phyloP scores from a whole-genome alignment of 2,113 vertebrate species.

The Castor canadensis region DNA sequence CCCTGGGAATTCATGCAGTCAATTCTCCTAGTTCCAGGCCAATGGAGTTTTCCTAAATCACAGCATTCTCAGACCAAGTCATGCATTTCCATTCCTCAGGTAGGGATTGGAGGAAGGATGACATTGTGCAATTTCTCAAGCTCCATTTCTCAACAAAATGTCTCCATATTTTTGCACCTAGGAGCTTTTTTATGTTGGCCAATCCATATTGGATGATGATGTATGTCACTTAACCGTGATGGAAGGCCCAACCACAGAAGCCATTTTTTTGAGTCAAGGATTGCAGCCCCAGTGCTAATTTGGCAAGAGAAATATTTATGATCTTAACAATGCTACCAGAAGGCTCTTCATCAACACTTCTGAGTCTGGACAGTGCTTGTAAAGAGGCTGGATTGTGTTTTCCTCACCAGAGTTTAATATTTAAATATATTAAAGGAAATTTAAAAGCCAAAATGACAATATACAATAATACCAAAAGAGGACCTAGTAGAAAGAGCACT shows the following conservation, averaged over 20 bases:
- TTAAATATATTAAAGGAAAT: slow-evolving; percentile 30
- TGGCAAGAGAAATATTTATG: slow-evolving; percentile 67
- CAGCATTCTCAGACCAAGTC: slow-evolving; percentile 2
- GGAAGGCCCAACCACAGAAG: slow-evolving; percentile 37
- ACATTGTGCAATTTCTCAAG: slow-evolving; percentile 58
- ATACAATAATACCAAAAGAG: background rate
- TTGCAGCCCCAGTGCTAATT: slow-evolving; percentile 58
- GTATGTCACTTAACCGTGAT: slow-evolving; percentile 62
- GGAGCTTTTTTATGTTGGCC: slow-evolving; percentile 60
- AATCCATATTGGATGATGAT: slow-evolving; percentile 63
- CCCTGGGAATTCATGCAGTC: background rate
- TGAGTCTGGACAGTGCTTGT: background rate
- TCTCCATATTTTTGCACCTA: slow-evolving; percentile 69
- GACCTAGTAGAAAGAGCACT: background rate
- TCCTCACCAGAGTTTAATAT: slow-evolving; percentile 3
- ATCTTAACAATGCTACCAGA: slow-evolving; percentile 7
- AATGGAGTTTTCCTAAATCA: slow-evolving; percentile 21
- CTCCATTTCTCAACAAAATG: slow-evolving; percentile 67
- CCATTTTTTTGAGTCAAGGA: slow-evolving; percentile 66
- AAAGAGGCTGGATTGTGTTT: background rate
- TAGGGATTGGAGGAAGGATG: slow-evolving; percentile 9
- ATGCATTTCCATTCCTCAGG: background rate
- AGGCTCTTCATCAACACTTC: background rate
- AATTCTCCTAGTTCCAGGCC: slow-evolving; percentile 6
- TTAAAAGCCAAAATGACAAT: slow-evolving; percentile 1